Evolutionary conservation across 1,140 invertebrate species (phyloP).

Genomic region (Nylanderia fulva): DNA sequence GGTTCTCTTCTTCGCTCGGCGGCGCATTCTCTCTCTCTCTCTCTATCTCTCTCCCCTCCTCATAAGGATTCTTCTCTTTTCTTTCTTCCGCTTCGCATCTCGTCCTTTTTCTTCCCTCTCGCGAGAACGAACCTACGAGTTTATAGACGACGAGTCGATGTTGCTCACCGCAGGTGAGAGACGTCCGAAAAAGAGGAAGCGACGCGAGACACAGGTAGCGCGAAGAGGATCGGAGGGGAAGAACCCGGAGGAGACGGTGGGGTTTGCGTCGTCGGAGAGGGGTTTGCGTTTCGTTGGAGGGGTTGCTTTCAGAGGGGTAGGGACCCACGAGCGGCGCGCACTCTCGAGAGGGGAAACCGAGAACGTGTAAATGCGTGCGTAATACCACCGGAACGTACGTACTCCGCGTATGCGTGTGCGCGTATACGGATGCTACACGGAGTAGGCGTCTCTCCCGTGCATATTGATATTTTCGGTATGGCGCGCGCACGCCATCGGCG

Average conservation of each 20-base stretch:
- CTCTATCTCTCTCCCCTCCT: neutral
- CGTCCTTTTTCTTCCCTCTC: slow-evolving; percentile 12
- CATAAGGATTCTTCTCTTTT: neutral
- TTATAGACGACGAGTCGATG: slow-evolving; percentile 71
- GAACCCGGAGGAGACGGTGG: neutral
- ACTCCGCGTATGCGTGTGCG: neutral
- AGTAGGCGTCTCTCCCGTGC: slow-evolving; percentile 59
- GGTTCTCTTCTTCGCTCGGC: slow-evolving; percentile 25
- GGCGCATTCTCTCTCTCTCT: slow-evolving; percentile 33
- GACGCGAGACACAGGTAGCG: neutral
- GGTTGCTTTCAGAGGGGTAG: slow-evolving; percentile 42
- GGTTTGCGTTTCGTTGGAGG: neutral
- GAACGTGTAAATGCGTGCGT: slow-evolving; percentile 72
- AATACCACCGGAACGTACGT: slow-evolving; percentile 58
- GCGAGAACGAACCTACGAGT: slow-evolving; percentile 62
- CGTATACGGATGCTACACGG: neutral
- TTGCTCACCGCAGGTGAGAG: slow-evolving; percentile 71
- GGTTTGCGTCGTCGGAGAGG: slow-evolving; percentile 18
- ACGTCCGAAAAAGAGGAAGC: slow-evolving; percentile 47
- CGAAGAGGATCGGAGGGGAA: neutral
- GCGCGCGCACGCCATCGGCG: slow-evolving; percentile 23
- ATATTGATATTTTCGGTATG: slow-evolving; percentile 75
- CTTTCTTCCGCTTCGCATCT: neutral
- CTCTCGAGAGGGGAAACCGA: slow-evolving; percentile 15
- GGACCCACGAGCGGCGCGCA: slow-evolving; percentile 29